Percentiles rank a stretch among this genome's conserved stretches.
Evolutionary conservation across 2,797 vertebrate genomes (phyloP).

Genomic region (Mormyrus proboscirostris): DNA sequence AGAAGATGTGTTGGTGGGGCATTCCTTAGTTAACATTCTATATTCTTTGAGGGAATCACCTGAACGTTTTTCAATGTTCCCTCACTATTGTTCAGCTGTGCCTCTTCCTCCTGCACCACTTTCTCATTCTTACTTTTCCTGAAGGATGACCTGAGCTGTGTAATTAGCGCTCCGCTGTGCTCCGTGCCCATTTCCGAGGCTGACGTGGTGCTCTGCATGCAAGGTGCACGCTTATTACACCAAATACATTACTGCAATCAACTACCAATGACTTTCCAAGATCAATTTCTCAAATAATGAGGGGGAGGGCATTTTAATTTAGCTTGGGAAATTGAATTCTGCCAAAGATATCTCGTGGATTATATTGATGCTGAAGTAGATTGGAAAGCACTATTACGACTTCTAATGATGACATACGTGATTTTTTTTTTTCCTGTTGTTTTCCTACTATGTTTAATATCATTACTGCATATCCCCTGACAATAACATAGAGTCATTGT

Average conservation of each 20-base stretch:
- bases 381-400: background rate
- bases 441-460: background rate
- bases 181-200: background rate
- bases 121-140: background rate
- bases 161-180: constrained; percentile 7
- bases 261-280: constrained; percentile 19
- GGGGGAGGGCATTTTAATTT: constrained; percentile 23
- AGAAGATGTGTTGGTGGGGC: background rate
- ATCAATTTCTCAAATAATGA: constrained; percentile 22
- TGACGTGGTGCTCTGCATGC: background rate
- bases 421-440: background rate
- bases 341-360: constrained; percentile 18
- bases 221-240: background rate
- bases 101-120: background rate
- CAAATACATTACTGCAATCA: constrained; percentile 19
- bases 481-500: background rate
- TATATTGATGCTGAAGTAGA: constrained; percentile 14
- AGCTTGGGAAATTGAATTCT: constrained; percentile 23
- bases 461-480: background rate
- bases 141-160: background rate
- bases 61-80: background rate
- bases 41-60: background rate
- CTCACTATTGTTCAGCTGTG: background rate
- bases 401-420: background rate
- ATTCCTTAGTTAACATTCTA: background rate